Base-by-base conservation (phyloP, 35 echinoderm and acorn worm genomes). In the Ophioderma brevispina region DNA sequence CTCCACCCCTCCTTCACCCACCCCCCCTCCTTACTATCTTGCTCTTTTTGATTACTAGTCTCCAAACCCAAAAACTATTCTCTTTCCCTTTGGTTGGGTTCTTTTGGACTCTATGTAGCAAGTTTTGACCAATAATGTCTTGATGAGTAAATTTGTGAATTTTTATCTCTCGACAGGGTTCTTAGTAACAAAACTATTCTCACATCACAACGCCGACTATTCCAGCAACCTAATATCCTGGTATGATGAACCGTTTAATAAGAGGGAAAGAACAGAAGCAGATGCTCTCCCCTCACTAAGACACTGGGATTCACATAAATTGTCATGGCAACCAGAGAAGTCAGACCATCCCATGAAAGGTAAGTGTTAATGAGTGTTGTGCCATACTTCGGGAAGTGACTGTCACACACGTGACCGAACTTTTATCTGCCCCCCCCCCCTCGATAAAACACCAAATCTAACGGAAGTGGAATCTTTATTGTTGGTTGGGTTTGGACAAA, bases 181-280 rank as follows among this genome's bases (percentile, higher is more conserved):
- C 80, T 99, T n/a, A 84, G 89, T 76, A 90, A 90, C 39, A 88
- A 92, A 23, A 43, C 64, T 99, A 0, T 95, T 99, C 75, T 56
- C 90, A 28, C 97, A 99, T 84, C 97, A 99, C 76, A 94, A 94
- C n/a, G 86, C 86, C 34, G 83, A 92, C 55, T 82, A 92, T 42
- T 92, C 89, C 46, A 94, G 94, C 42, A 99, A 99, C 43, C 85
- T 99, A 33, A 86, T 99, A 49, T 99, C 97, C 15, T 99, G 90
- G 97, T 99, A 99, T 38, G 97, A 99, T 77, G 87, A 99, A 85
- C 87, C 95, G 39, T 99, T 92, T 85, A 99, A 99, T 86, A 95
- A 92, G 81, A 87, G 88, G 39, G 93, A 99, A 46, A 76, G 97
- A 78, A 25, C 32, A 33, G 28, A 32, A 30, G 32, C 19, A 15